Evolutionary conservation across 2,113 vertebrate genomes (phyloP).

Genomic region (Hypanus sabinus): DNA sequence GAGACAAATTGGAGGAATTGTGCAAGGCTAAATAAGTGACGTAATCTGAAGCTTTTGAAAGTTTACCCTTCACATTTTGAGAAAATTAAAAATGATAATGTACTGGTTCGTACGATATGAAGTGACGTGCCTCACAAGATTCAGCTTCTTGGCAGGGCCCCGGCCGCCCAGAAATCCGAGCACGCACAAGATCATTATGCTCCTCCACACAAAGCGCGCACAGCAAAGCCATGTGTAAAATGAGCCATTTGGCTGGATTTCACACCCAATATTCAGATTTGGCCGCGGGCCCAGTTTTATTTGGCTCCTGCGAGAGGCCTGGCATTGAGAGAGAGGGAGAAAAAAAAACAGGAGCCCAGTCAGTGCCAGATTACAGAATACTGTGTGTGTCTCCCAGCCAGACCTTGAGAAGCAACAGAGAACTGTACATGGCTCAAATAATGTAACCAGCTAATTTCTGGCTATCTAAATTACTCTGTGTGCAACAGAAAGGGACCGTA

Average conservation of each 20-base stretch:
- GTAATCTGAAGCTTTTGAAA: constrained; percentile 4
- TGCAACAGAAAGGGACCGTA: constrained; percentile 5
- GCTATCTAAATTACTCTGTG: not conserved
- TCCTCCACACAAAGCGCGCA: not conserved
- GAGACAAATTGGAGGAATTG: not conserved
- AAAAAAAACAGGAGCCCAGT: not conserved
- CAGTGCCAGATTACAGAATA: not conserved
- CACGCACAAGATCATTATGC: not conserved
- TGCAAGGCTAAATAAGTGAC: not conserved
- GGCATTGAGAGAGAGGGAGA: not conserved
- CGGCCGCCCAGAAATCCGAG: not conserved
- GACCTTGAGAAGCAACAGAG: not conserved
- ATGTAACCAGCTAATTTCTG: constrained; percentile 14
- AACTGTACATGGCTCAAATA: not conserved
- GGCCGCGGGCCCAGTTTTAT: not conserved
- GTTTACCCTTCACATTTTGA: constrained; percentile 11
- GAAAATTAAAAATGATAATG: not conserved
- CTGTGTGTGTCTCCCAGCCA: constrained; percentile 23
- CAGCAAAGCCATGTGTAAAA: constrained; percentile 23
- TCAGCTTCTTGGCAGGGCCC: not conserved
- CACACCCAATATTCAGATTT: not conserved
- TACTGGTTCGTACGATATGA: not conserved
- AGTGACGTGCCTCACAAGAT: not conserved
- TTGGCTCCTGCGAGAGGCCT: not conserved
- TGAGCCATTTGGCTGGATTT: constrained; percentile 22